Conservation (phyloP, 2,113 vertebrate genomes). For the Nasalis larvatus region DNA sequence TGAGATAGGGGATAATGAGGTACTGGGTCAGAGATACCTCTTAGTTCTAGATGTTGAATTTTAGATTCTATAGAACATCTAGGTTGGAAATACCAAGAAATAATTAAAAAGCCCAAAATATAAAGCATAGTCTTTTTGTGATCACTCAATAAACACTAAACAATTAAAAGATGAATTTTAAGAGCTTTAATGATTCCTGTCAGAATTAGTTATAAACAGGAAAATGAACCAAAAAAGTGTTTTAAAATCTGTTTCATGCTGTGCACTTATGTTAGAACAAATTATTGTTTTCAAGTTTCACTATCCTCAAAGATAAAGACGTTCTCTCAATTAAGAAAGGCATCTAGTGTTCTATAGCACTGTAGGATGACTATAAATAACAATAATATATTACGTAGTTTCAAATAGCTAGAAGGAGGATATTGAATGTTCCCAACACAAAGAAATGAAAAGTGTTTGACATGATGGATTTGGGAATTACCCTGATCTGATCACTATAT, state of each 20-base stretch:
- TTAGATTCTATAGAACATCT: not conserved
- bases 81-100: not conserved
- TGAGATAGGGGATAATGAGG: not conserved
- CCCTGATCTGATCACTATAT: not conserved
- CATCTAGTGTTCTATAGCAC: not conserved
- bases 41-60: not conserved
- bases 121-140: not conserved
- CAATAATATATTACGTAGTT: not conserved
- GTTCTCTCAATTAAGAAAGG: not conserved
- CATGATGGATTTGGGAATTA: not conserved
- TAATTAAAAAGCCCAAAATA: not conserved
- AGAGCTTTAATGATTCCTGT: not conserved
- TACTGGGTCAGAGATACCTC: not conserved
- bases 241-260: slow-evolving; percentile 1
- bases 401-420: not conserved
- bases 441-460: not conserved
- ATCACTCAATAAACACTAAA: not conserved
- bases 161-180: not conserved
- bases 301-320: not conserved
- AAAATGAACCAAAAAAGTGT: not conserved
- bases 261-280: not conserved
- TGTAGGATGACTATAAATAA: not conserved
- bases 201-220: not conserved
- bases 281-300: slow-evolving; percentile 16
- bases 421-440: not conserved